Percentiles rank a stretch among this genome's conserved stretches.
phyloP scores from a whole-genome alignment of 2,888 invertebrate genomes.

The Pristionchus entomophagus region DNA sequence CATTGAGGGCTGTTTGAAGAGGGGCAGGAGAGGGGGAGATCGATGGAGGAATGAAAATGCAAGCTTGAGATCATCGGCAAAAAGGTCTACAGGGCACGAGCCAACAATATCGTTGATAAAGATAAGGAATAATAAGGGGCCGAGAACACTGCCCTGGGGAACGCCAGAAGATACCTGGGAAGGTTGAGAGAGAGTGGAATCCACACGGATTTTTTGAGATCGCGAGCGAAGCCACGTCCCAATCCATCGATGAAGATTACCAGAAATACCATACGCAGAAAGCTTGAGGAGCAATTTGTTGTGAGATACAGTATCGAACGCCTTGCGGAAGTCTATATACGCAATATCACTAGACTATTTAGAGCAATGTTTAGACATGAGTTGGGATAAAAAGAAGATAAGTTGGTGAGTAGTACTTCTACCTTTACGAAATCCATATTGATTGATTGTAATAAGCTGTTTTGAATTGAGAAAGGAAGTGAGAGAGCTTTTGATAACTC shows the following conservation, averaged over 20 bases:
- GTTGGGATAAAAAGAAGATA: not conserved
- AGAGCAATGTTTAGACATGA: not conserved
- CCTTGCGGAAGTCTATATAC: slow-evolving; percentile 46
- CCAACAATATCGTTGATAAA: slow-evolving; percentile 45
- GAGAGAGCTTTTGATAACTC: not conserved
- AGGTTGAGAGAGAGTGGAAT: slow-evolving; percentile 9
- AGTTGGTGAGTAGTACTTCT: slow-evolving; percentile 48
- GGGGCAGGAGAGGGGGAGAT: not conserved
- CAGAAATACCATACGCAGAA: slow-evolving; percentile 18
- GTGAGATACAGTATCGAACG: slow-evolving; percentile 37
- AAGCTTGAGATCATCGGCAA: not conserved
- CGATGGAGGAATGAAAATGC: not conserved
- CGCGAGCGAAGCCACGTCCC: slow-evolving; percentile 11
- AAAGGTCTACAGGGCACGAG: not conserved
- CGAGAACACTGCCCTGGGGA: slow-evolving; percentile 49
- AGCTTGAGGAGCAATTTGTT: slow-evolving; percentile 23
- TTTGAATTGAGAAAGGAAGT: not conserved
- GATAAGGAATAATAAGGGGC: slow-evolving; percentile 46
- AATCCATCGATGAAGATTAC: slow-evolving; percentile 36
- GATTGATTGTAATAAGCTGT: not conserved
- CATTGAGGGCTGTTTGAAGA: not conserved
- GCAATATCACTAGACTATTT: slow-evolving; percentile 1
- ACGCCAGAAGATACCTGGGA: slow-evolving; percentile 37
- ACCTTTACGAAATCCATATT: slow-evolving; percentile 47
- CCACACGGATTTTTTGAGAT: slow-evolving; percentile 37